These are phyloP conservation scores for Sminthurides bifidus DNA, from an alignment of 1,140 invertebrate genomes.

Conservation along the genomic window DNA sequence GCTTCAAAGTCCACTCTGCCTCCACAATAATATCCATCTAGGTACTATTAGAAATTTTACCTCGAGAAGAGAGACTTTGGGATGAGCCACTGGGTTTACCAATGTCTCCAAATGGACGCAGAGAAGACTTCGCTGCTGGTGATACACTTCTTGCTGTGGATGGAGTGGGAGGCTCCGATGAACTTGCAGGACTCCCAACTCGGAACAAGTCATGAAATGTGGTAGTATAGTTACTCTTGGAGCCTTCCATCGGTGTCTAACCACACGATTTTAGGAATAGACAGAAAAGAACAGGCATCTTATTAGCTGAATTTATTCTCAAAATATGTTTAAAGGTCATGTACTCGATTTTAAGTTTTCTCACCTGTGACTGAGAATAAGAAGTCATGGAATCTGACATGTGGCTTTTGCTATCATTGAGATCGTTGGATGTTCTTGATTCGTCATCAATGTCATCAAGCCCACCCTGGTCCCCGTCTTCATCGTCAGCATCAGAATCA, in stretches of 20 bases:
- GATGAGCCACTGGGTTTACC: background rate
- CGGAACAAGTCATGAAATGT: background rate
- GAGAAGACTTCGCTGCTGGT: background rate
- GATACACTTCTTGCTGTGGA: background rate
- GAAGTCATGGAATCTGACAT: conserved; percentile 52
- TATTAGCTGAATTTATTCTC: background rate
- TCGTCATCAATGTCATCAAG: conserved; percentile 66
- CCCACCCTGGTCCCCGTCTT: conserved; percentile 58
- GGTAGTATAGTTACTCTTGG: background rate
- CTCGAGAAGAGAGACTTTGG: background rate
- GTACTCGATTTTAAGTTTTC: background rate
- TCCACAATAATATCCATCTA: too few relatives aligned
- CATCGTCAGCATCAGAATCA: conserved; percentile 40
- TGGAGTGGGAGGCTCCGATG: background rate
- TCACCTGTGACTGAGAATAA: conserved; percentile 46
- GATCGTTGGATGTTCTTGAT: conserved; percentile 55
- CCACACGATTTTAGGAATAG: background rate
- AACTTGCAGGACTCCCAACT: background rate
- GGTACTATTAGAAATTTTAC: background rate
- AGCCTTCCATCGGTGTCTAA: background rate
- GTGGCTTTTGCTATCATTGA: conserved; percentile 49
- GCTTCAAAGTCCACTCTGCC: too few relatives aligned
- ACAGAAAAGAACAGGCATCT: background rate
- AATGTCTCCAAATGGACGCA: background rate
- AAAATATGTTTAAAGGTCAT: background rate